These are phyloP conservation scores for Erebia ligea DNA, from an alignment of 2,888 invertebrate genomes.

Conservation along the genomic window DNA sequence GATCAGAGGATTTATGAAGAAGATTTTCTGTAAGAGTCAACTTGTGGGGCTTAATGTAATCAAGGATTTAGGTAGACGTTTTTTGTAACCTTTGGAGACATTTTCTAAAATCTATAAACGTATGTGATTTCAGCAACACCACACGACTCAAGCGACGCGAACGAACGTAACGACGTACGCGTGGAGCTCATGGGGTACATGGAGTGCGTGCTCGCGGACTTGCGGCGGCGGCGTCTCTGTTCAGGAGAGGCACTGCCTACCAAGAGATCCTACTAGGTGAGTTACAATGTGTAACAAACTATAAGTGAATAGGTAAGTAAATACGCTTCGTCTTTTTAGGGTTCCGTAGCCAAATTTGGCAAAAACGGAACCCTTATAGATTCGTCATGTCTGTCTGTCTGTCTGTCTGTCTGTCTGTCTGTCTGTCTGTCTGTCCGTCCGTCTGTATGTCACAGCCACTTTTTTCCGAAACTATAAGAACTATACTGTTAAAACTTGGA, in stretches of 20 bases:
- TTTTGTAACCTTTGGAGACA: not conserved
- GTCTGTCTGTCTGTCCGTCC: too few relatives aligned
- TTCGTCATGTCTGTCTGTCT: too few relatives aligned
- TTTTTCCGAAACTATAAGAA: too few relatives aligned
- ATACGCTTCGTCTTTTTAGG: too few relatives aligned
- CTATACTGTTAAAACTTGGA: too few relatives aligned
- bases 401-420: too few relatives aligned
- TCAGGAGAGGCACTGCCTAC: conserved; percentile 87
- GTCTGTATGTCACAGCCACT: too few relatives aligned
- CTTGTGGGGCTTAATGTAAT: not conserved
- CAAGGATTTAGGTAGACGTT: not conserved
- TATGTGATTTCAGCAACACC: conserved; percentile 36
- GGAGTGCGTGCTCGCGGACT: conserved; percentile 89
- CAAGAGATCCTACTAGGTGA: conserved; percentile 78
- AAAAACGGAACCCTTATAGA: too few relatives aligned
- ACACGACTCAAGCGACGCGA: conserved; percentile 56
- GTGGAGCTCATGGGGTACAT: conserved; percentile 89
- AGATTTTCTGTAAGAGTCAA: too few relatives aligned
- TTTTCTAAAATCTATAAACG: not conserved
- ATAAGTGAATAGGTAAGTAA: too few relatives aligned
- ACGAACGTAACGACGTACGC: conserved; percentile 69
- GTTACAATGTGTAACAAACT: not conserved
- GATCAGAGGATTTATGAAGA: too few relatives aligned
- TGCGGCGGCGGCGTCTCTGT: conserved; percentile 90
- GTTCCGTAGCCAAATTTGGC: too few relatives aligned